These are phyloP conservation scores for Dicentrarchus labrax DNA, from an alignment of 2,113 vertebrate species.

Conservation along the genomic window DNA sequence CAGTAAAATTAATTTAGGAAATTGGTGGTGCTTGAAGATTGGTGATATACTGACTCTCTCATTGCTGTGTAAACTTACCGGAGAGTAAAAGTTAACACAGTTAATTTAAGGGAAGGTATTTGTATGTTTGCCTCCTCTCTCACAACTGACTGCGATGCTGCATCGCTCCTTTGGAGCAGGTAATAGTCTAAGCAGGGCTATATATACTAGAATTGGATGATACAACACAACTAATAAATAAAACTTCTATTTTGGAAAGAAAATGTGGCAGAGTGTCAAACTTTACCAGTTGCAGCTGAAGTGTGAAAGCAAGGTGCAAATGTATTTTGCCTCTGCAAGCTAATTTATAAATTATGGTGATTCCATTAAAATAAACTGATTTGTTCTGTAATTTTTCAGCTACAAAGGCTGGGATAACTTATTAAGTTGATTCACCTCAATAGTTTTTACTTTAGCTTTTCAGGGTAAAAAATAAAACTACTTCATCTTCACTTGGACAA, in stretches of 20 bases:
- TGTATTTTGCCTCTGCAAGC: not conserved
- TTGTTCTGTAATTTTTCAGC: not conserved
- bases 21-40: not conserved
- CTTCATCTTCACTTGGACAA: not conserved
- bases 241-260: not conserved
- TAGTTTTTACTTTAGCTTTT: not conserved
- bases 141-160: not conserved
- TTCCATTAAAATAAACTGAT: not conserved
- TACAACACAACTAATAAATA: not conserved
- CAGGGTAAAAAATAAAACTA: not conserved
- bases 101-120: conserved; percentile 10
- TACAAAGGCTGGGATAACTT: too few relatives aligned
- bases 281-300: not conserved
- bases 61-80: conserved; percentile 9
- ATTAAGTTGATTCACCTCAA: not conserved
- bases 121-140: conserved; percentile 12
- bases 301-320: not conserved
- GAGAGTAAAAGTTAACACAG: conserved; percentile 17
- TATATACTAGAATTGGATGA: not conserved
- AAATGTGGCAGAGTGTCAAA: not conserved
- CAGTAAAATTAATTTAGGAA: conserved; percentile 12
- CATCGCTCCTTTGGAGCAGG: conserved; percentile 7
- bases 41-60: not conserved
- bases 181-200: not conserved
- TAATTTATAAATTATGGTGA: not conserved